Evolutionary conservation across 2,888 invertebrate species (phyloP).

Genomic region (Thecocarcelia acutangulata): DNA sequence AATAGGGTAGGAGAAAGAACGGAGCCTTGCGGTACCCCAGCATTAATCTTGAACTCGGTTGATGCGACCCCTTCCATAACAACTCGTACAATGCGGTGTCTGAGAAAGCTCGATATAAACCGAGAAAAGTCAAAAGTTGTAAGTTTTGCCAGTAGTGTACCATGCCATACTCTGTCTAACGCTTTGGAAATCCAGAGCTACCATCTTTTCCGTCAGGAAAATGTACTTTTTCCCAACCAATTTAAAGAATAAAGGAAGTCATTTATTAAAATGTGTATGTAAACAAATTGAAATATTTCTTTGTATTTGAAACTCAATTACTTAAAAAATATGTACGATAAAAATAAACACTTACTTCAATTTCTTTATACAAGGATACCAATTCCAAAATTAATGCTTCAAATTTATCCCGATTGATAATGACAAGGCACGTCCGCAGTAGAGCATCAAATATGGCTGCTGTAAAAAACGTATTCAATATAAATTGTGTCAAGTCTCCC

Average conservation of each 20-base stretch:
- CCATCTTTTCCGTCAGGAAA: no score
- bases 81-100: no score
- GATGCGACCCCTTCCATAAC: no score
- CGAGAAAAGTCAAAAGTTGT: no score
- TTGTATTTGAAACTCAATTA: constrained; percentile 32
- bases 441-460: constrained; percentile 76
- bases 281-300: constrained; percentile 38
- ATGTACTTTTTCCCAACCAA: background rate
- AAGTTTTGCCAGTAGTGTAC: no score
- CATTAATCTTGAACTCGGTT: no score
- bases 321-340: background rate
- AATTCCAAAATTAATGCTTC: constrained; percentile 75
- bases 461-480: constrained; percentile 76
- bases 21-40: no score
- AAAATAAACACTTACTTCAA: constrained; percentile 71
- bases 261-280: no score
- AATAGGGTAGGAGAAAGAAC: no score
- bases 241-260: background rate
- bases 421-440: constrained; percentile 76
- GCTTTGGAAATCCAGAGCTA: no score
- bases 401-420: constrained; percentile 74
- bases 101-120: no score
- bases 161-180: no score
- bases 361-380: constrained; percentile 72
- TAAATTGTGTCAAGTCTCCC: constrained; percentile 75